Conservation (phyloP, 2,888 invertebrate species). For the Seira musarum region DNA sequence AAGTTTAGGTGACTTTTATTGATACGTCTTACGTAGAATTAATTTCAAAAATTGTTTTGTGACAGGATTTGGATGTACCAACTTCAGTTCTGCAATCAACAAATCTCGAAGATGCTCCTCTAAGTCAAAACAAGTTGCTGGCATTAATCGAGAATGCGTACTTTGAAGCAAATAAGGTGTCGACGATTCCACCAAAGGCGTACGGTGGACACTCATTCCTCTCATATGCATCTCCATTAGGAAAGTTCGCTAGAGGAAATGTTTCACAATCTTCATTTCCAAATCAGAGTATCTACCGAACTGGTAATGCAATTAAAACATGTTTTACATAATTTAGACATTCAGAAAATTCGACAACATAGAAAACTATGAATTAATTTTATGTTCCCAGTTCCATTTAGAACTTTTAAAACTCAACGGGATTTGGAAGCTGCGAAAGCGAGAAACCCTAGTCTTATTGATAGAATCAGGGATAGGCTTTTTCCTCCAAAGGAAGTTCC, state of each 20-base stretch:
- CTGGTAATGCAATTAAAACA: conserved; percentile 25
- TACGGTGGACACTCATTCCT: conserved; percentile 33
- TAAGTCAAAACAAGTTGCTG: not conserved
- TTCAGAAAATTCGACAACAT: not conserved
- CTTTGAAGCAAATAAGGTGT: not conserved
- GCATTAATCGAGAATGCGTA: conserved; percentile 32
- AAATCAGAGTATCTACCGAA: conserved; percentile 46
- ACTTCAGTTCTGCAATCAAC: conserved; percentile 11
- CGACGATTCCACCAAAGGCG: not conserved
- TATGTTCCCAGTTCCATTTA: conserved; percentile 74
- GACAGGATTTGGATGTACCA: conserved; percentile 36
- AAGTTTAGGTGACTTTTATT: not conserved
- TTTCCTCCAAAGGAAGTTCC: conserved; percentile 66
- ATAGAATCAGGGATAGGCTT: conserved; percentile 78
- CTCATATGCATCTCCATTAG: conserved; percentile 57
- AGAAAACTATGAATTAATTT: conserved; percentile 22
- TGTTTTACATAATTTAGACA: not conserved
- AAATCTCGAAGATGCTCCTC: conserved; percentile 13
- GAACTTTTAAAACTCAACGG: conserved; percentile 87
- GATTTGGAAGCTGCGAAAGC: conserved; percentile 80
- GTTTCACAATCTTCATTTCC: conserved; percentile 45
- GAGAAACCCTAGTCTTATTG: conserved; percentile 81
- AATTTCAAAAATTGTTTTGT: conserved; percentile 2
- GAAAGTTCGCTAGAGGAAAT: conserved; percentile 65
- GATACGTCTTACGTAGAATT: no score